A percentile compares a stretch with the other conserved stretches of the same genome.
Evolutionary conservation across 2,113 vertebrate genomes (phyloP).

Genomic region (Pholis gunnellus): DNA sequence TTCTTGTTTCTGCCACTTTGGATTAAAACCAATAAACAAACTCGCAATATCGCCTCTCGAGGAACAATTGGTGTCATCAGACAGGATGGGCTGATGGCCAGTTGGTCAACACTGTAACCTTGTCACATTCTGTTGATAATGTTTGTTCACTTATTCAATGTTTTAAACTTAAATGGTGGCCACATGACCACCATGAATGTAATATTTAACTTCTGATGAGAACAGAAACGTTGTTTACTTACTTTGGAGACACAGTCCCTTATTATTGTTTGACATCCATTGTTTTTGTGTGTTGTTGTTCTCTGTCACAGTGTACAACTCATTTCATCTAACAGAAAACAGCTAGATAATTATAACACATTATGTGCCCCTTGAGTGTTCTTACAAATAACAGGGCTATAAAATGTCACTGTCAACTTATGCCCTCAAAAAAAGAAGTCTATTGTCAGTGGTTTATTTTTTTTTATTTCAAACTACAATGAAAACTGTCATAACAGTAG

Average conservation of each 20-base stretch:
- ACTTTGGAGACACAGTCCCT: not conserved
- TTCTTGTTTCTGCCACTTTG: not conserved
- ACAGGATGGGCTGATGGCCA: too few species aligned
- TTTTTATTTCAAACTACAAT: conserved; percentile 29
- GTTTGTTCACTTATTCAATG: not conserved
- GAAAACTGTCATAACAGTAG: conserved; percentile 34
- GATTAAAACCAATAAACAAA: not conserved
- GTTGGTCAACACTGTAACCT: not conserved
- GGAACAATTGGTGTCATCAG: not conserved
- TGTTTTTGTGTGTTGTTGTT: not conserved
- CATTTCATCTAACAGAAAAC: conserved; percentile 41
- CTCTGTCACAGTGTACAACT: conserved; percentile 30
- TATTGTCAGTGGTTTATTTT: conserved; percentile 22
- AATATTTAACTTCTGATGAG: not conserved
- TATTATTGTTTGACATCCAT: conserved; percentile 21
- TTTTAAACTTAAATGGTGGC: not conserved
- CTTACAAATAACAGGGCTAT: conserved; percentile 54
- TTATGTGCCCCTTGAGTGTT: conserved; percentile 44
- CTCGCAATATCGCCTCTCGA: not conserved
- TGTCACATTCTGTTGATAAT: not conserved
- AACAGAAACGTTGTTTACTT: not conserved
- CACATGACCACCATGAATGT: not conserved
- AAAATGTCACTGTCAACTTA: conserved; percentile 45
- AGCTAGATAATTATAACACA: conserved; percentile 65
- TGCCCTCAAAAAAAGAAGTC: conserved; percentile 7